These are phyloP conservation scores for Uropetala carovei DNA, from an alignment of 2,888 invertebrate genomes.

Conservation along the genomic window DNA sequence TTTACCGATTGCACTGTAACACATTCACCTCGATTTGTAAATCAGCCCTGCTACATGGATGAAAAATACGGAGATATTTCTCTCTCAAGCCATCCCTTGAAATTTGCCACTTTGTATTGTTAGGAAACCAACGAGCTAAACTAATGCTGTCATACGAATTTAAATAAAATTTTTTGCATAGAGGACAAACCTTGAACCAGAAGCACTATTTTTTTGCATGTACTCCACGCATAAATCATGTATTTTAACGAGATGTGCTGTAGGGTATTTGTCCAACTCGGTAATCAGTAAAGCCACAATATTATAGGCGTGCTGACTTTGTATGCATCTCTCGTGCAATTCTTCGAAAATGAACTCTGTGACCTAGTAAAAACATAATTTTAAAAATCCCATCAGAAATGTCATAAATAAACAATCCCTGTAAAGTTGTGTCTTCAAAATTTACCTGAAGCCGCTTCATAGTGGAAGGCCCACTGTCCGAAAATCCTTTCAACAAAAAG, in stretches of 20 bases:
- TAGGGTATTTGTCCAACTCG: conserved; percentile 40
- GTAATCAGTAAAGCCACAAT: conserved; percentile 20
- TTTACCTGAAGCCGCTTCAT: conserved; percentile 54
- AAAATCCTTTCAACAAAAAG: conserved; percentile 55
- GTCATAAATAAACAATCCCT: not conserved
- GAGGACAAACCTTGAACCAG: not conserved
- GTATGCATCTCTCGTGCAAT: conserved; percentile 47
- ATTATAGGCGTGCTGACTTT: conserved; percentile 21
- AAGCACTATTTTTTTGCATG: conserved; percentile 27
- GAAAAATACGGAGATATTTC: too few relatives aligned
- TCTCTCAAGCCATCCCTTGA: too few relatives aligned
- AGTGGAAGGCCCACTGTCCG: conserved; percentile 37
- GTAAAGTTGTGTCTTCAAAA: not conserved
- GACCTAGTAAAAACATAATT: not conserved
- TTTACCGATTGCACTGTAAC: too few relatives aligned
- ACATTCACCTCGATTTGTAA: too few relatives aligned
- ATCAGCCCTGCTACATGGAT: too few relatives aligned
- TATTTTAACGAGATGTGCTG: conserved; percentile 22
- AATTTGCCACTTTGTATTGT: too few relatives aligned
- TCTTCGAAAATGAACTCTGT: conserved; percentile 53
- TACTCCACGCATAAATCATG: conserved; percentile 30
- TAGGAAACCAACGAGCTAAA: not conserved
- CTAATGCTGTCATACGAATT: not conserved
- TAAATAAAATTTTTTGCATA: not conserved
- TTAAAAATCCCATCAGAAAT: not conserved